Evolutionary conservation across 30 jellyfish, hydroid and myxozoan species (phyloP), one percentile per base, ranked within the genome.

Genomic region (Hydractinia echinata): DNA sequence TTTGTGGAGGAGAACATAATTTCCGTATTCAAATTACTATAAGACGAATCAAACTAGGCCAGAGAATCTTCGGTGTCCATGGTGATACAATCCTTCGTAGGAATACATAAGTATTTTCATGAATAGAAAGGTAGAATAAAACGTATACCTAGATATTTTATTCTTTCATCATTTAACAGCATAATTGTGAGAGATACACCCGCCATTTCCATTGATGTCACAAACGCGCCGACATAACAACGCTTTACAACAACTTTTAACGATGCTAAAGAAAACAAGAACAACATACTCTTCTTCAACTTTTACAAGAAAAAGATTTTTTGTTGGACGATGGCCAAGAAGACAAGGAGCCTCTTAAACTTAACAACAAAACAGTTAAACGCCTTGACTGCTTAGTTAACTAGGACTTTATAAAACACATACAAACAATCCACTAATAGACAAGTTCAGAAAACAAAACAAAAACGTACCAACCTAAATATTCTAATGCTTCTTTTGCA

Each of bases 141-240:
- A 10, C 1, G 0, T 52, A 1, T 48, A 84, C 96, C 96, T 39
- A 92, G 71, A 54, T 72, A 87, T 1, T 54, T 48, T 49, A 83
- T 18, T n/a, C 77, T 51, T n/a, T 84, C 87, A 18, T 87, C 82
- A 61, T 52, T 10, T 49, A 79, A n/a, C 44, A 76, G 83, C 82
- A 87, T 52, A 21, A 92, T 30, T 7, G 98, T 87, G 13, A 92
- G 69, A 15, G 99, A 93, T 11, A 87, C 92, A 62, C 99, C 99
- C 8, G 96, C 99, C 99, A 93, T 93, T 68, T 93, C 96, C 73
- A 93, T 79, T 49, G 99, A 87, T 13, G 99, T 93, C 90, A 93
- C 92, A 66, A 83, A 76, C 5, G 88, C 78, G 9, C 99, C 99
- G 48, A 70, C 92, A 77, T 78, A 93, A 85, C 93, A 68, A 18